Percentiles rank a stretch among this genome's conserved stretches.
phyloP scores from a whole-genome alignment of 2,113 vertebrate species.

The Pontoporia blainvillei region DNA sequence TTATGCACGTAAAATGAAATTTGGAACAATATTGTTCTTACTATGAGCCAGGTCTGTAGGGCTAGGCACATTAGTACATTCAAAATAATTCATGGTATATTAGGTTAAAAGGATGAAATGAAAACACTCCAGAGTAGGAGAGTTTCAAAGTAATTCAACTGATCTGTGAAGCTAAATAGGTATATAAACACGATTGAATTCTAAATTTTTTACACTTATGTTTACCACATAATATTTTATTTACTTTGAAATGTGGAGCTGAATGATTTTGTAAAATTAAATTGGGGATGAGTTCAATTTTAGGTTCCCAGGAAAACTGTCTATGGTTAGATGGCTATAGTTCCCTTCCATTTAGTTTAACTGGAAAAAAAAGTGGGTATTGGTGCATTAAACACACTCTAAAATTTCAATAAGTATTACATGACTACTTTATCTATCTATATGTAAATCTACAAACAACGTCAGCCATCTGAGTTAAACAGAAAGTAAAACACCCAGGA shows the following conservation, averaged over 20 bases:
- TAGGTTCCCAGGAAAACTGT: neutral
- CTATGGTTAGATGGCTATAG: neutral
- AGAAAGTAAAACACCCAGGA: constrained; percentile 19
- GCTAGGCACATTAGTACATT: constrained; percentile 61
- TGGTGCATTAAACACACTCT: neutral
- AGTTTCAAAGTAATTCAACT: neutral
- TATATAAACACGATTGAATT: neutral
- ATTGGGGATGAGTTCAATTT: neutral
- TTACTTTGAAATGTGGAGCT: neutral
- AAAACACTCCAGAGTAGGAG: neutral
- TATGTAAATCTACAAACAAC: neutral
- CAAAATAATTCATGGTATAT: constrained; percentile 65
- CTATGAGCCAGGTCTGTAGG: neutral
- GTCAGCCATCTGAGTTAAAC: neutral
- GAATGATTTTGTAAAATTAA: constrained; percentile 30
- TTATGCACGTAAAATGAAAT: neutral
- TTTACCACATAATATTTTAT: constrained; percentile 30
- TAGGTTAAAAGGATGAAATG: constrained; percentile 24
- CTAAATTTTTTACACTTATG: neutral
- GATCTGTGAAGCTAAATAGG: neutral
- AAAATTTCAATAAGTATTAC: neutral
- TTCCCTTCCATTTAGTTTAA: constrained; percentile 16
- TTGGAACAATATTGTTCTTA: neutral
- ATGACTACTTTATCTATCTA: constrained; percentile 3
- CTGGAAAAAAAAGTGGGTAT: neutral